These are phyloP conservation scores for Saxidomus purpurata DNA, from an alignment of 1,140 invertebrate species.

Conservation along the genomic window DNA sequence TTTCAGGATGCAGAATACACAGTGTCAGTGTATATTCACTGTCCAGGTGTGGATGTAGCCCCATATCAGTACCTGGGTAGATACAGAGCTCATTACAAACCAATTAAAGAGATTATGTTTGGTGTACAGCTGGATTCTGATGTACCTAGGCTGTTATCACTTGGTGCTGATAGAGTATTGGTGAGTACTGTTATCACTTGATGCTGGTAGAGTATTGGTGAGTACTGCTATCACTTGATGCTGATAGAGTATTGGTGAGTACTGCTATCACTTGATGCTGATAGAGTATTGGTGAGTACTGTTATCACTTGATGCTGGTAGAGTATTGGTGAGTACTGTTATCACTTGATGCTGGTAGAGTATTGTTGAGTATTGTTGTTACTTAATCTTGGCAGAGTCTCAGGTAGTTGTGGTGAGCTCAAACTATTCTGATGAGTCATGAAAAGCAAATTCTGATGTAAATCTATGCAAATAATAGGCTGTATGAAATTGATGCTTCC, in stretches of 20 bases:
- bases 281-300: conserved; percentile 83
- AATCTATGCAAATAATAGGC: too few species aligned
- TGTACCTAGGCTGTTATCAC: conserved; percentile 81
- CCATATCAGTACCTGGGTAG: conserved; percentile 84
- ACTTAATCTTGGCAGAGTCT: conserved; percentile 83
- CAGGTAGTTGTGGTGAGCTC: conserved; percentile 78
- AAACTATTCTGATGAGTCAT: too few species aligned
- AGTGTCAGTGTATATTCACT: conserved; percentile 80
- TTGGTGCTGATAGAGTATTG: conserved; percentile 85
- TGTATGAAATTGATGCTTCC: too few species aligned
- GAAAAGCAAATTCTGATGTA: too few species aligned
- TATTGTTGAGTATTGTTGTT: conserved; percentile 75
- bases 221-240: background rate
- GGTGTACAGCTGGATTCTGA: conserved; percentile 84
- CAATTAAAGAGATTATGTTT: conserved; percentile 85
- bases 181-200: too few species aligned
- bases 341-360: background rate
- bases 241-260: background rate
- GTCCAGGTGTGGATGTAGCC: conserved; percentile 67
- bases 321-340: background rate
- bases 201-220: background rate
- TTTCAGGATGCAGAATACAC: conserved; percentile 85
- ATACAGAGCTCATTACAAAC: conserved; percentile 86
- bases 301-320: too few species aligned
- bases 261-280: conserved; percentile 84